These are phyloP conservation scores for Athripsodes cinereus DNA, from an alignment of 2,888 invertebrate genomes.

Conservation along the genomic window DNA sequence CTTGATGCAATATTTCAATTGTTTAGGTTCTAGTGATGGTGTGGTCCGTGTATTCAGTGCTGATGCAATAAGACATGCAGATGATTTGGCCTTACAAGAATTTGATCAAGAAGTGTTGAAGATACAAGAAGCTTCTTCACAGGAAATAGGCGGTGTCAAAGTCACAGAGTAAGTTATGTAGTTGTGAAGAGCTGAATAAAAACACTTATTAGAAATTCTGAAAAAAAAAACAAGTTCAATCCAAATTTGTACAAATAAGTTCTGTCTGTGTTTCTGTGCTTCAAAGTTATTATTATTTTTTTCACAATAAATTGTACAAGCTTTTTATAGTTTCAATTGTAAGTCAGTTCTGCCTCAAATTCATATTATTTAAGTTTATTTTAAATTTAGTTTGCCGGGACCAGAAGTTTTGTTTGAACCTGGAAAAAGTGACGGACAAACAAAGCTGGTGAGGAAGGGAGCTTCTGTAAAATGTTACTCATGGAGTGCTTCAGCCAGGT, in stretches of 20 bases:
- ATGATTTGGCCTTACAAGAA: constrained; percentile 50
- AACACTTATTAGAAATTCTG: too few relatives aligned
- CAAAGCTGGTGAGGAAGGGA: constrained; percentile 69
- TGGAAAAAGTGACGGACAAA: constrained; percentile 77
- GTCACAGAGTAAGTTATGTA: constrained; percentile 72
- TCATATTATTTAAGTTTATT: too few relatives aligned
- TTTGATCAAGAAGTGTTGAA: constrained; percentile 70
- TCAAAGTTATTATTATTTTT: too few relatives aligned
- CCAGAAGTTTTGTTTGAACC: constrained; percentile 68
- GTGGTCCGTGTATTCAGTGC: constrained; percentile 78
- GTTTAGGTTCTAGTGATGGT: constrained; percentile 68
- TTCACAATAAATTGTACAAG: too few relatives aligned
- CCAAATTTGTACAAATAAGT: too few relatives aligned
- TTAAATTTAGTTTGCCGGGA: constrained; percentile 72
- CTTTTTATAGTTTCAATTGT: too few relatives aligned
- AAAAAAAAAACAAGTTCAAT: too few relatives aligned
- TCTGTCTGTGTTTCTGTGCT: too few relatives aligned
- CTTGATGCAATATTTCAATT: too few relatives aligned
- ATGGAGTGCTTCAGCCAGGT: constrained; percentile 59
- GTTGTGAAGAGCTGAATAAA: too few relatives aligned
- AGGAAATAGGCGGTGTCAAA: constrained; percentile 80
- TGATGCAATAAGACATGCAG: constrained; percentile 64
- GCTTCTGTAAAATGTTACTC: constrained; percentile 71
- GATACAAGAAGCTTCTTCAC: constrained; percentile 54
- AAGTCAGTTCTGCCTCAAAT: too few relatives aligned